Conservation (phyloP, 92 coral and sea anemone species). For the Phenganax stokvisi region DNA sequence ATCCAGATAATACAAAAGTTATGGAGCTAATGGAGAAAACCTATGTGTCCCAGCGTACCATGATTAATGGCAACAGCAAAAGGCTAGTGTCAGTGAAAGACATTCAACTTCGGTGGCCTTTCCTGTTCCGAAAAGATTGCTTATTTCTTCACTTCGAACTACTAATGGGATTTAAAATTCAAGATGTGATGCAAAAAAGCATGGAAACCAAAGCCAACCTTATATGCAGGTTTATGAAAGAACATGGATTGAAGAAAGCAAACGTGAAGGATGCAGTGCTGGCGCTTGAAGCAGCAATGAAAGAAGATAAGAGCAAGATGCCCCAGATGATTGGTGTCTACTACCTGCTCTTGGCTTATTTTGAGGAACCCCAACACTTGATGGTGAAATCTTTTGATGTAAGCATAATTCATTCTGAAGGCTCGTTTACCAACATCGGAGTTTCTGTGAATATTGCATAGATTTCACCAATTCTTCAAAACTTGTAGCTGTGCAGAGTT, state of each 20-base stretch:
- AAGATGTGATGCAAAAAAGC: constrained; percentile 5
- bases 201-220: background rate
- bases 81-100: constrained; percentile 8
- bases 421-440: background rate
- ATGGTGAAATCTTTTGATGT: background rate
- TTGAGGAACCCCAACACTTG: background rate
- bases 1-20: constrained; percentile 2
- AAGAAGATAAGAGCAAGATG: background rate
- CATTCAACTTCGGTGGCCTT: constrained; percentile 25
- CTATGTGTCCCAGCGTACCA: background rate
- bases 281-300: constrained; percentile 3
- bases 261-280: background rate
- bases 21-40: background rate
- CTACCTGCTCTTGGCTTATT: constrained; percentile 12
- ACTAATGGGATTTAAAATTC: constrained; percentile 17
- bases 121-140: background rate
- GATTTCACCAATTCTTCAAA: too few relatives aligned
- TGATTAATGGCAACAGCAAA: background rate
- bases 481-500: too few relatives aligned
- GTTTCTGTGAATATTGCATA: too few relatives aligned
- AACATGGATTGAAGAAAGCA: background rate
- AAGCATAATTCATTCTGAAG: background rate
- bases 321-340: constrained; percentile 11
- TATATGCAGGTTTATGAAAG: constrained; percentile 9
- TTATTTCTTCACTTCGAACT: constrained; percentile 3